phyloP scores from a whole-genome alignment of 2,113 vertebrate species.

The Siniperca chuatsi region DNA sequence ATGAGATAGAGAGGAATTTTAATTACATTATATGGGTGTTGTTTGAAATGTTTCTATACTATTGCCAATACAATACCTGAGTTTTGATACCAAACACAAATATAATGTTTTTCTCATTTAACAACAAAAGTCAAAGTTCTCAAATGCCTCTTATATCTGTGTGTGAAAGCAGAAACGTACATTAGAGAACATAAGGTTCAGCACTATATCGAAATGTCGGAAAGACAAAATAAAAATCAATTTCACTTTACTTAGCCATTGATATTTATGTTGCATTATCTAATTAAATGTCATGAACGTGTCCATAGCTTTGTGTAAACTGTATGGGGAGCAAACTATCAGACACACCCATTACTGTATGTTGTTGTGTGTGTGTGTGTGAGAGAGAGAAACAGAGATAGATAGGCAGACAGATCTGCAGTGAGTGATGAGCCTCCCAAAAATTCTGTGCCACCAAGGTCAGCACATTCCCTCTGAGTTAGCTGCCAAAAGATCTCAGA shows the following conservation, averaged over 20 bases:
- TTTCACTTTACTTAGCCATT: slow-evolving; percentile 1
- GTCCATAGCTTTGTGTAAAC: neutral
- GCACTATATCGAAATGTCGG: neutral
- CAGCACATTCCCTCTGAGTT: slow-evolving; percentile 62
- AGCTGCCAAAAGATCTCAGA: slow-evolving; percentile 61
- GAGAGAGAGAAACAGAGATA: neutral
- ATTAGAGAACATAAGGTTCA: neutral
- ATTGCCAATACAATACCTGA: too few species aligned
- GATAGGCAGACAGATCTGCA: slow-evolving; percentile 20
- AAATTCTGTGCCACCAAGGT: slow-evolving; percentile 48
- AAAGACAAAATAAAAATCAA: slow-evolving; percentile 3
- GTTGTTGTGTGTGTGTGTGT: slow-evolving; percentile 2
- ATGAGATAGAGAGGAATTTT: neutral
- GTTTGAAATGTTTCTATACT: neutral
- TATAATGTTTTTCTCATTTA: neutral
- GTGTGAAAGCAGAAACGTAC: neutral
- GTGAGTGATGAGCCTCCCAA: slow-evolving; percentile 47
- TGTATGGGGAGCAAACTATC: slow-evolving; percentile 25
- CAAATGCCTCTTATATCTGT: neutral
- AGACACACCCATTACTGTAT: slow-evolving; percentile 50
- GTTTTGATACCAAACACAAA: neutral
- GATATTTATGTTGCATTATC: slow-evolving; percentile 24
- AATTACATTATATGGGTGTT: neutral
- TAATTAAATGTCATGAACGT: slow-evolving; percentile 37
- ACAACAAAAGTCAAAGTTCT: neutral